Conservation (phyloP, 2,113 vertebrate genomes). For the Ciconia maguari region DNA sequence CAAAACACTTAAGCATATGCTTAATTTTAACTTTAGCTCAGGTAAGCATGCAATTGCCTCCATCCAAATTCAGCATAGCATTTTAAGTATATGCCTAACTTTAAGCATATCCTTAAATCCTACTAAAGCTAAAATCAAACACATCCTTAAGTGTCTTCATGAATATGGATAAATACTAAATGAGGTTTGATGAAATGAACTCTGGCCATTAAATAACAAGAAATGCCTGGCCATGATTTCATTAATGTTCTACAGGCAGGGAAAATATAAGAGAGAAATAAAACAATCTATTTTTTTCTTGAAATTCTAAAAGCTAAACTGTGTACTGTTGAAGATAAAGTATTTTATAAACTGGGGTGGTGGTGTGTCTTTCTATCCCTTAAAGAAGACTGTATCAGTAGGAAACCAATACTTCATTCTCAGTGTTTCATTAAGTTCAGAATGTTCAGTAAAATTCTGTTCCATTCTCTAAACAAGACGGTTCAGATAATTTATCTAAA, state of each 20-base stretch:
- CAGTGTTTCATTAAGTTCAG: not conserved
- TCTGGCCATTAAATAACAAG: not conserved
- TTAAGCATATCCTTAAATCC: slow-evolving; percentile 35
- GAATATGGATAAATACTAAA: slow-evolving; percentile 18
- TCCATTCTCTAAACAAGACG: not conserved
- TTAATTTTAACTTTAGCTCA: slow-evolving; percentile 58
- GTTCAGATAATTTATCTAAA: not conserved
- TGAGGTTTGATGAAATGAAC: slow-evolving; percentile 5
- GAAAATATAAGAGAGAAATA: not conserved
- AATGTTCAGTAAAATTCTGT: not conserved
- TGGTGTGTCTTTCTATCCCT: not conserved
- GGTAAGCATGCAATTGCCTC: slow-evolving; percentile 26
- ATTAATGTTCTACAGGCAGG: not conserved
- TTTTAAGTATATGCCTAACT: slow-evolving; percentile 43
- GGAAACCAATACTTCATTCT: not conserved
- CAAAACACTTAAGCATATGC: slow-evolving; percentile 44
- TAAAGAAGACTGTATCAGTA: not conserved
- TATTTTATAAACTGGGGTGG: not conserved
- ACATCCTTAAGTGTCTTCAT: slow-evolving; percentile 6
- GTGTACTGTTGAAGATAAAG: not conserved
- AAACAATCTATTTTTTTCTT: not conserved
- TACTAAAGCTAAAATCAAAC: slow-evolving; percentile 48
- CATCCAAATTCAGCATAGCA: not conserved
- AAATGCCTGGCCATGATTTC: not conserved
- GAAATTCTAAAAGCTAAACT: not conserved